Base-by-base conservation (phyloP, 2,113 vertebrate genomes). In the Triplophysa tibetana region DNA sequence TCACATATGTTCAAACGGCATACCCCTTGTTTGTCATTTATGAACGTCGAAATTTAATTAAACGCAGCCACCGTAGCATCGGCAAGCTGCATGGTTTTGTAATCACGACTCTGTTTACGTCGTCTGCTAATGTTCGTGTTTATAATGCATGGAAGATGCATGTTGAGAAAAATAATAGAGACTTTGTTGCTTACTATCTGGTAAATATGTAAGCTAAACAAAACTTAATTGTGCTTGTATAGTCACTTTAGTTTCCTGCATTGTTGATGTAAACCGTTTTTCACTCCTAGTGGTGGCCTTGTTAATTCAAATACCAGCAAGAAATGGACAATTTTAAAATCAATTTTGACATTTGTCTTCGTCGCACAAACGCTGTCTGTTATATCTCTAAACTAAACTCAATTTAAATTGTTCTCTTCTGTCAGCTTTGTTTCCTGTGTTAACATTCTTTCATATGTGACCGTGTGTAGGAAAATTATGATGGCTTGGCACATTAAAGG, bases 61-160 rank as follows among this genome's bases (percentile, higher is more conserved):
- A 7, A 62, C 19, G 8, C 72, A 26, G 8, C 21, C 58, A 1
- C 58, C 29, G 41, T 24, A 63, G 56, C 4, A 5, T 9, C 38
- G 73, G 73, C 73, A 63, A 63, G 60, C 73, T 63, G 73, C 38
- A 23, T 75, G 21, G 21, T 63, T 61, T 75, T 75, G 60, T 62
- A 75, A 75, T 75, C 73, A 75, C 21, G 11, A n/a, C 67, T 43
- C 64, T 78, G 21, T 63, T 61, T 62, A 38, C 33, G 17, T 48
- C 48, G 11, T 16, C 38, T 23, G 33, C 10, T 38, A 43, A 38
- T 70, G 68, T 79, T 79, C 17, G 17, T 63, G 41, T 75, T 63
- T 45, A 63, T 62, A 75, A 26, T 73, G 52, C 38, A 33, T 75
- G 58, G 13, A 10, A 75, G 21, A 45, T 75, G 56, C 58, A 50